These are phyloP conservation scores for Eubasilissa regina DNA, from an alignment of 1,140 invertebrate species.

Conservation along the genomic window DNA sequence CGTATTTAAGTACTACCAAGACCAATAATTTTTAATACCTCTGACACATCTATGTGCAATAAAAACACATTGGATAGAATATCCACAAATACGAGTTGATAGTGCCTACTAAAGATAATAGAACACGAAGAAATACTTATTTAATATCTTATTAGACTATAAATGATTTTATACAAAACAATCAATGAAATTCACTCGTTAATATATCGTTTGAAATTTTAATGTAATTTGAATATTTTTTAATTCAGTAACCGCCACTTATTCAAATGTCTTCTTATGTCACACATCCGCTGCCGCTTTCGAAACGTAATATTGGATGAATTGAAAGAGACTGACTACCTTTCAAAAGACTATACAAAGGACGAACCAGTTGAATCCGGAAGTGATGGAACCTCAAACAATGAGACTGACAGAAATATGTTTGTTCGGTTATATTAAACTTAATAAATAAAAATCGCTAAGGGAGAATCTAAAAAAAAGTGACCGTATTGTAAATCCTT, in stretches of 20 bases:
- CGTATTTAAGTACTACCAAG: no score
- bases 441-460: background rate
- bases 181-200: no score
- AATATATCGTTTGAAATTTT: no score
- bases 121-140: no score
- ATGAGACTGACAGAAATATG: constrained; percentile 26
- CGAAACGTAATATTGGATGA: background rate
- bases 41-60: no score
- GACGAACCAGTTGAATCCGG: constrained; percentile 47
- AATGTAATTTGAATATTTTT: background rate
- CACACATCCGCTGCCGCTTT: constrained; percentile 1
- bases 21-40: no score
- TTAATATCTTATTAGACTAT: no score
- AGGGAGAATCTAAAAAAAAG: background rate
- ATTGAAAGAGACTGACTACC: constrained; percentile 9
- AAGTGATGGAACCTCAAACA: constrained; percentile 38
- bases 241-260: background rate
- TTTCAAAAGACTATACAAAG: constrained; percentile 34
- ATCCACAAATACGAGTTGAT: no score
- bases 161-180: no score
- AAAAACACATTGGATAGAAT: no score
- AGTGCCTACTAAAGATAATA: no score
- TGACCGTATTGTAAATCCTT: background rate
- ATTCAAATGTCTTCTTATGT: constrained; percentile 7
- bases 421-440: constrained; percentile 13